These are phyloP conservation scores for Eilema griseolum DNA, from an alignment of 2,888 invertebrate genomes.

Conservation along the genomic window DNA sequence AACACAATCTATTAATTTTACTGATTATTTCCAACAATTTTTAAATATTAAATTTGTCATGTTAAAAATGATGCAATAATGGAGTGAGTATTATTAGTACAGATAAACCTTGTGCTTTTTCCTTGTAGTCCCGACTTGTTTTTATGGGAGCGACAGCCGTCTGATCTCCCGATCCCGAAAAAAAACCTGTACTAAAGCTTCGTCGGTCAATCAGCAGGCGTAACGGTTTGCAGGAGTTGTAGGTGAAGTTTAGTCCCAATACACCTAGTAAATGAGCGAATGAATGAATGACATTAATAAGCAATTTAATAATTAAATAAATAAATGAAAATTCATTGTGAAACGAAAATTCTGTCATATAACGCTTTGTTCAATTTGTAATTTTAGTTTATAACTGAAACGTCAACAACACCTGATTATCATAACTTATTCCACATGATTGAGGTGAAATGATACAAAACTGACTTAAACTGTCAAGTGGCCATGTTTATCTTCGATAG, in stretches of 20 bases:
- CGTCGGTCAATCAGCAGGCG: too few relatives aligned
- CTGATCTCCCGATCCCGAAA: too few relatives aligned
- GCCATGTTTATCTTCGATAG: slow-evolving; percentile 8
- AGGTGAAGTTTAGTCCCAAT: too few relatives aligned
- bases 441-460: slow-evolving; percentile 6
- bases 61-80: not conserved
- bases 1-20: slow-evolving; percentile 25
- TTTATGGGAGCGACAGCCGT: too few relatives aligned
- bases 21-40: not conserved
- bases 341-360: too few relatives aligned
- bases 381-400: not conserved
- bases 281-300: too few relatives aligned
- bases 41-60: not conserved
- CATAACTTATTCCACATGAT: not conserved
- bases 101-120: not conserved
- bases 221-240: too few relatives aligned
- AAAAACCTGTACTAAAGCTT: too few relatives aligned
- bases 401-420: not conserved
- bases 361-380: not conserved
- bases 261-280: too few relatives aligned
- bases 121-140: too few relatives aligned
- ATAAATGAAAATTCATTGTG: too few relatives aligned
- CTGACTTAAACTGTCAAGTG: slow-evolving; percentile 8
- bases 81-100: not conserved
- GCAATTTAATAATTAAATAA: too few relatives aligned